phyloP scores from a whole-genome alignment of 2,888 invertebrate species.

The Uloborus plumipes region DNA sequence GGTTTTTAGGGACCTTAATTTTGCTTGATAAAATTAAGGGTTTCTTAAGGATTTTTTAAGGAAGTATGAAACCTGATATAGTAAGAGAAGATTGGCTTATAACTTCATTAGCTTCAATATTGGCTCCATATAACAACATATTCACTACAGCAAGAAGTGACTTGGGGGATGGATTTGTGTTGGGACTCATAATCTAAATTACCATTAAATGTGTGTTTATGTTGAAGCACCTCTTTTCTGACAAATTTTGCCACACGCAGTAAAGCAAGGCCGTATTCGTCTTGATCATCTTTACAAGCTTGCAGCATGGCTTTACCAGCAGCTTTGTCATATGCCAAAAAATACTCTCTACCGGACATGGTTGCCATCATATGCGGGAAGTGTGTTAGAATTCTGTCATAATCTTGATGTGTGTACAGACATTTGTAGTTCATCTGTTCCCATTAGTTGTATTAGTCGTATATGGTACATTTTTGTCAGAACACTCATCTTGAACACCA shows the following conservation, averaged over 20 bases:
- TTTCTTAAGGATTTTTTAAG: too few species aligned
- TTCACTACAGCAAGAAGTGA: not conserved
- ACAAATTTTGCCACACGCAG: slow-evolving; percentile 6
- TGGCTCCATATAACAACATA: slow-evolving; percentile 12
- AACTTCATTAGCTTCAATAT: slow-evolving; percentile 15
- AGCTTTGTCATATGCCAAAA: slow-evolving; percentile 12
- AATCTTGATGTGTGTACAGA: slow-evolving; percentile 4
- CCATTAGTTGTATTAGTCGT: not conserved
- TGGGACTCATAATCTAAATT: slow-evolving; percentile 8
- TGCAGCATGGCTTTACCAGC: slow-evolving; percentile 2
- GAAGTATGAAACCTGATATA: too few species aligned
- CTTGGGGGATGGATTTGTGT: not conserved
- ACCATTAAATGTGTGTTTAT: not conserved
- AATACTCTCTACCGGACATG: slow-evolving; percentile 1
- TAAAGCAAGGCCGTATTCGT: slow-evolving; percentile 4
- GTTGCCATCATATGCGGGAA: not conserved
- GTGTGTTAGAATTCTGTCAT: not conserved
- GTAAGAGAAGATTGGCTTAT: slow-evolving; percentile 4
- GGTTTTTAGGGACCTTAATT: not conserved
- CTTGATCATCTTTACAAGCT: slow-evolving; percentile 17
- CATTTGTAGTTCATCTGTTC: not conserved
- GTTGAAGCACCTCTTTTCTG: not conserved
- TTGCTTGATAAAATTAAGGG: too few species aligned
- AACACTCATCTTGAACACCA: not conserved
- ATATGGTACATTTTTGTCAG: not conserved